These are phyloP conservation scores for Drosophila pegasa DNA, from an alignment of 2,888 invertebrate species.

Conservation along the genomic window DNA sequence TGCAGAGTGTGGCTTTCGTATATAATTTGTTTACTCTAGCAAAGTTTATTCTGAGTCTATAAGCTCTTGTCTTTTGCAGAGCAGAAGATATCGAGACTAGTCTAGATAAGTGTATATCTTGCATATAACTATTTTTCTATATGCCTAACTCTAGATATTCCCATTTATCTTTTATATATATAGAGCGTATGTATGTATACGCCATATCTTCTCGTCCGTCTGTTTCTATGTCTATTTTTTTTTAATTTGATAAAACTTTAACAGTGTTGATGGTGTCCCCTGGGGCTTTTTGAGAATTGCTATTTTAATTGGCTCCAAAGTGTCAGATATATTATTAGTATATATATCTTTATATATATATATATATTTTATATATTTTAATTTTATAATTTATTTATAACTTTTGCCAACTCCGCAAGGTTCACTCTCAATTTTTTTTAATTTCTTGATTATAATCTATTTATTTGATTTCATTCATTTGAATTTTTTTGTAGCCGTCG, in stretches of 20 bases:
- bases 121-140: background rate
- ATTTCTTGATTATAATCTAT: conserved; percentile 34
- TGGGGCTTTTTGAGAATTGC: background rate
- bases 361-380: background rate
- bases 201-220: background rate
- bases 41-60: background rate
- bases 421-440: conserved; percentile 8
- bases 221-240: background rate
- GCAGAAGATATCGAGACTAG: background rate
- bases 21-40: background rate
- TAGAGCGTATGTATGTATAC: background rate
- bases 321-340: background rate
- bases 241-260: conserved; percentile 1
- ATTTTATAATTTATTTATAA: too few relatives aligned
- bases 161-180: background rate
- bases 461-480: conserved; percentile 45
- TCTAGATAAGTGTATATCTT: background rate
- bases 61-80: background rate
- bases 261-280: background rate
- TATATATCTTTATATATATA: background rate
- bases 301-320: background rate
- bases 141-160: background rate
- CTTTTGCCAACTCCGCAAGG: conserved; percentile 2
- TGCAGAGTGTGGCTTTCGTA: conserved; percentile 11
- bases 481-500: conserved; percentile 76